Evolutionary conservation across 2,113 vertebrate species (phyloP), one percentile per base, ranked within the genome.

Genomic region (Malurus cyaneus): DNA sequence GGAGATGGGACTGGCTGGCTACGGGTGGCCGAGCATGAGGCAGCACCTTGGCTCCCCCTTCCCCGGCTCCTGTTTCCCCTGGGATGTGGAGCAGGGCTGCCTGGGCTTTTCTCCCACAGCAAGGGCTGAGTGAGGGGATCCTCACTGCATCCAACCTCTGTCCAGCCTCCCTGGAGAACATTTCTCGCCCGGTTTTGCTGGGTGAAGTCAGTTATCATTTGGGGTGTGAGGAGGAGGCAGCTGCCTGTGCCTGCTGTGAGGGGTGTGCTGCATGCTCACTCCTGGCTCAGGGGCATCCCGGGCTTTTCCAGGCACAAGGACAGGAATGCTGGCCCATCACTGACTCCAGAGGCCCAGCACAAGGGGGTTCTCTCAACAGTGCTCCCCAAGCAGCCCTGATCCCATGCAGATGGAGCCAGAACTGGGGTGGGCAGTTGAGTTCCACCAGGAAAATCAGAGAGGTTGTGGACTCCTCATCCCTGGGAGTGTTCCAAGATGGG

Each of bases 301-400:
- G 8, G 26, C 41, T 21, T 62, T 25, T 52, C 65, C 50, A 49
- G 4, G 1, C 20, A 12, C 1, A 2, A 59, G 32, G n/a, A n/a
- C 1, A 6, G 54, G 15, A 59, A 32, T 1, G 1, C 23, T 39
- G 42, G 4, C 47, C 54, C 17, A 5, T 6, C 1, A 13, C 5
- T 6, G 56, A 41, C n/a, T 32, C 13, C 9, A 23, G 25, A 66
- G 67, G 41, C 28, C 23, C 72, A 52, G 36, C 31, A 29, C 62
- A 14, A n/a, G 42, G 44, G 8, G 57, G 14, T 8, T 54, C 2
- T 34, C 71, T 39, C 1, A 0, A 11, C 25, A 14, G 5, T 0
- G 0, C 3, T 44, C 36, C 42, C 25, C 46, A n/a, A 1, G 36
- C 13, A 44, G 7, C 41, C 44, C 20, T 0, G 1, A 14, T 18